A percentile compares a stretch with the other conserved stretches of the same genome.
Conservation (phyloP, 92 coral and sea anemone species). For the Phenganax stokvisi region DNA sequence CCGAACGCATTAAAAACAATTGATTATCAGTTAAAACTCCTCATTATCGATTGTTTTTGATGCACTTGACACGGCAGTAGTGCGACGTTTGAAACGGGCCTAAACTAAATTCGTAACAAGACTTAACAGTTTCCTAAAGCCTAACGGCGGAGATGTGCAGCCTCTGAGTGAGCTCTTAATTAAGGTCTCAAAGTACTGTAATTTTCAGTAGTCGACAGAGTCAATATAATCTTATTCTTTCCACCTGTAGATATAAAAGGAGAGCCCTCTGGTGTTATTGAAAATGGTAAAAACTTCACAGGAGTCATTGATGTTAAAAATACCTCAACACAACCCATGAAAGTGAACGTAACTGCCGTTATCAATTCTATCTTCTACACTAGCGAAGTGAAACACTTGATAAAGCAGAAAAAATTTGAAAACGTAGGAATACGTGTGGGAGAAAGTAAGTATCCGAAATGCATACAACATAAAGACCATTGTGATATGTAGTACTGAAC, state of each 20-base stretch:
- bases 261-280: neutral
- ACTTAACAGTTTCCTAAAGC: too few relatives aligned
- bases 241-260: neutral
- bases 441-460: neutral
- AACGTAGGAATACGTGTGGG: neutral
- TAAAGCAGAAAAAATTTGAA: neutral
- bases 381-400: neutral
- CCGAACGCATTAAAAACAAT: too few relatives aligned
- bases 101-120: too few relatives aligned
- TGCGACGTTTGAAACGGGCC: too few relatives aligned
- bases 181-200: too few relatives aligned
- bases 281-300: neutral
- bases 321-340: neutral
- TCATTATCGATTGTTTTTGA: too few relatives aligned
- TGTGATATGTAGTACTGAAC: too few relatives aligned
- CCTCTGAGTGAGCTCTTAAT: too few relatives aligned
- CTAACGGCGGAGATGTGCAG: too few relatives aligned
- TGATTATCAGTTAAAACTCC: too few relatives aligned
- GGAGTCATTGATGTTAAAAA: neutral
- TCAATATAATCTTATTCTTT: neutral
- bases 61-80: too few relatives aligned
- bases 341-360: neutral
- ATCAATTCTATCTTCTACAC: neutral
- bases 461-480: neutral
- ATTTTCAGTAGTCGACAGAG: neutral